Evolutionary conservation across 2,888 invertebrate species (phyloP), one percentile per base, ranked within the genome.

Genomic region (Agrochola circellaris): DNA sequence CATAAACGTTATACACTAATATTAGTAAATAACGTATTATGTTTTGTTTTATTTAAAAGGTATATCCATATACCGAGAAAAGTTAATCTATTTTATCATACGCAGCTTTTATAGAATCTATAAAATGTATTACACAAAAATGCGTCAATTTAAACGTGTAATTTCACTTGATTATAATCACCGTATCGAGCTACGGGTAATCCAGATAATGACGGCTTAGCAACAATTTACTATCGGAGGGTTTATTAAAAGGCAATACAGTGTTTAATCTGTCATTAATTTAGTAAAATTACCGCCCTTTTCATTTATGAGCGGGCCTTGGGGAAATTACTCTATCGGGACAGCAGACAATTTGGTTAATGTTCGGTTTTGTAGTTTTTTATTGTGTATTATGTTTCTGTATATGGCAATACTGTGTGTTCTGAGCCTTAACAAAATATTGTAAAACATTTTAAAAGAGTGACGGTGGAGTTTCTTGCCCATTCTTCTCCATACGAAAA

Each of bases 201-300:
- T 87, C 82, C 84, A 87, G 74, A 84, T 95, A 94, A 94, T 94
- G 90, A 91, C 89, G 86, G 90, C 85, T 89, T 86, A 87, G 77
- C 87, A 85, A 86, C 84, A 83, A 90, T 91, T 91, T 89, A 91
- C 89, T 89, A 90, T 90, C 88, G 17, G 56, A 75, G 75, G 76
- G 83, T 81, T 91, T 93, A 94, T 94, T 95, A 94, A 93, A 93
- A 92, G 90, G 93, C 93, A 92, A 94, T 94, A 93, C 92, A 84
- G 90, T 91, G 91, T 92, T 91, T 92, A 93, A 94, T 93, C 91
- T 92, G 90, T 91, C 91, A 91, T 93, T 94, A 93, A 92, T 90
- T 93, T 90, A 90, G 90, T 93, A 90, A 93, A 92, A 93, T 94
- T 92, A 93, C 89, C 85, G 89, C 82, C 85, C 89, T 90, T 88